Percentiles rank a stretch among this genome's conserved stretches.
Evolutionary conservation across 2,888 invertebrate genomes (phyloP).

Genomic region (Lasioglossum oenotherae): DNA sequence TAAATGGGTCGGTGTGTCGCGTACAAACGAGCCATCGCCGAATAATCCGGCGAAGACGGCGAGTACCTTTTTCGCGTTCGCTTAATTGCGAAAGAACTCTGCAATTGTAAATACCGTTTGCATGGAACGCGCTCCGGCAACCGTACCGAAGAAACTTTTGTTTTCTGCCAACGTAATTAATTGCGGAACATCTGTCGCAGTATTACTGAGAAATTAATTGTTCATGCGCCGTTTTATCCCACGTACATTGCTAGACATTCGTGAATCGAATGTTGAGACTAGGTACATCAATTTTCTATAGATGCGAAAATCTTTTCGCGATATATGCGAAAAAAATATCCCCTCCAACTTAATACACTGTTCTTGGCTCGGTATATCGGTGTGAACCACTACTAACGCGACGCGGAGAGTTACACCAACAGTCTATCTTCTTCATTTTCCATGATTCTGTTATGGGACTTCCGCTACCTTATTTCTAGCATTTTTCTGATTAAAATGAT

Average conservation of each 20-base stretch:
- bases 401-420: too few species aligned
- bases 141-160: not conserved
- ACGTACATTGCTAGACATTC: not conserved
- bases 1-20: conserved; percentile 33
- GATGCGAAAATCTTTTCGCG: too few species aligned
- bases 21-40: conserved; percentile 5
- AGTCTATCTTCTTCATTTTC: too few species aligned
- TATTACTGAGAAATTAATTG: not conserved
- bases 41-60: conserved; percentile 2
- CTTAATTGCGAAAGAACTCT: conserved; percentile 9
- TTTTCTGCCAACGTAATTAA: not conserved
- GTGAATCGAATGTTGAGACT: not conserved
- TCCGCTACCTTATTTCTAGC: too few species aligned
- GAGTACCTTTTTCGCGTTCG: conserved; percentile 4
- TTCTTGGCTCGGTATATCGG: too few species aligned
- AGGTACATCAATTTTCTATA: too few species aligned
- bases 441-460: too few species aligned
- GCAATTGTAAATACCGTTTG: not conserved
- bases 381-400: too few species aligned
- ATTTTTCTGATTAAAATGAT: too few species aligned
- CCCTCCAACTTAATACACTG: too few species aligned
- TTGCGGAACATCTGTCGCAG: not conserved
- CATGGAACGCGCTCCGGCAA: not conserved
- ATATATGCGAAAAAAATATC: too few species aligned
- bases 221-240: not conserved